Base-by-base conservation (phyloP, 2,888 invertebrate species). In the Thereva nobilitata region DNA sequence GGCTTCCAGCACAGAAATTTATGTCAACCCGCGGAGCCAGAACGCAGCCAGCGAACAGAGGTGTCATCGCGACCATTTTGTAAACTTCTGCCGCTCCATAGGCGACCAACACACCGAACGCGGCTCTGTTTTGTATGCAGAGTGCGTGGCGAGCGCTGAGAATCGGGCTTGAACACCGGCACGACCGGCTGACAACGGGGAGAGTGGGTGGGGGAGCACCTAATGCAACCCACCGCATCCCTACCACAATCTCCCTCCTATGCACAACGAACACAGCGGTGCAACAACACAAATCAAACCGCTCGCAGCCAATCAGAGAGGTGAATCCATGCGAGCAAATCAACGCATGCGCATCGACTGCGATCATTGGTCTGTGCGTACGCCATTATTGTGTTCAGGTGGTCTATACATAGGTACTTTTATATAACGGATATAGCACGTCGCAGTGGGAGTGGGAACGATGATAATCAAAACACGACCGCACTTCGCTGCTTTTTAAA, bases 301-400 rank as follows among this genome's bases (percentile, higher is more conserved):
- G 44, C 47, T 45, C 5, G n/a, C 35, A 53, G 12, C 68, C 68
- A 68, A 68, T 68, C 57, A 68, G 52, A 49, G 53, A 41, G 23
- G 42, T 57, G 56, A 50, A 50, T 23, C 59, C 47, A 56, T 54
- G 10, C 40, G 68, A 67, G 42, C 56, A 57, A 7, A 9, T 8
- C 37, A 63, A 68, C 73, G 75, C 79, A 80, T 76, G 79, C 80
- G 77, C 75, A 72, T 54, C 74, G 70, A 61, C n/a, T 40, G 69
- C 72, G 73, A 75, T 75, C 77, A 80, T 80, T 80, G 79, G 79
- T 74, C 75, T 75, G 75, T 74, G 75, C 75, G 75, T 76, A 76
- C 78, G 78, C 78, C 78, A 78, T 78, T 77, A 76, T 67, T 53
- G 65, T 67, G 49, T 55, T 54, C 54, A 41, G 64, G 66, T 50